Percentiles rank a stretch among this genome's conserved stretches.
Evolutionary conservation across 2,113 vertebrate species (phyloP).

Genomic region (Rhinopomastus cyanomelas): DNA sequence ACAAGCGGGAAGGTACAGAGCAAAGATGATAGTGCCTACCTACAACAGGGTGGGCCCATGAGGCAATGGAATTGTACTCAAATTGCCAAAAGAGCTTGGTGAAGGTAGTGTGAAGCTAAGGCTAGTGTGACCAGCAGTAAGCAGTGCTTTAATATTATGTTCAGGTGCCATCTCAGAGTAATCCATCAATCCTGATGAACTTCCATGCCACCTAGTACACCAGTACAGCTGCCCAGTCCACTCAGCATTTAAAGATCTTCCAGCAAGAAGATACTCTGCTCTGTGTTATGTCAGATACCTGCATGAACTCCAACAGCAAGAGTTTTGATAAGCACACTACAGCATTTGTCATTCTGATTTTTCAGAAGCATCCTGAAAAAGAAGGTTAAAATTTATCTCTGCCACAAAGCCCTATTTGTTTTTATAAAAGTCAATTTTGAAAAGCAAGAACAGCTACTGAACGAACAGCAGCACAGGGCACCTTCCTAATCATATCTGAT

Average conservation of each 20-base stretch:
- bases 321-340: neutral
- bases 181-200: neutral
- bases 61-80: neutral
- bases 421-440: neutral
- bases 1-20: neutral
- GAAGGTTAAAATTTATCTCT: neutral
- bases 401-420: neutral
- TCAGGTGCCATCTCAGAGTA: neutral
- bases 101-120: neutral
- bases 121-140: neutral
- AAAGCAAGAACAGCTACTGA: neutral
- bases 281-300: neutral
- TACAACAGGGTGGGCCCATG: rapidly evolving
- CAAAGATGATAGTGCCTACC: neutral
- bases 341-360: neutral
- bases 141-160: neutral
- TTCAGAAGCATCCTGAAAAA: neutral
- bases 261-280: neutral
- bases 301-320: neutral
- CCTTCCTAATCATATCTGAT: neutral
- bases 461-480: neutral
- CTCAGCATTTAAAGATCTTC: neutral
- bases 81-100: neutral
- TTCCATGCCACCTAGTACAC: neutral
- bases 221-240: too few relatives aligned